Evolutionary conservation across 2,113 vertebrate species (phyloP).

Genomic region (Rhizomys pruinosus): DNA sequence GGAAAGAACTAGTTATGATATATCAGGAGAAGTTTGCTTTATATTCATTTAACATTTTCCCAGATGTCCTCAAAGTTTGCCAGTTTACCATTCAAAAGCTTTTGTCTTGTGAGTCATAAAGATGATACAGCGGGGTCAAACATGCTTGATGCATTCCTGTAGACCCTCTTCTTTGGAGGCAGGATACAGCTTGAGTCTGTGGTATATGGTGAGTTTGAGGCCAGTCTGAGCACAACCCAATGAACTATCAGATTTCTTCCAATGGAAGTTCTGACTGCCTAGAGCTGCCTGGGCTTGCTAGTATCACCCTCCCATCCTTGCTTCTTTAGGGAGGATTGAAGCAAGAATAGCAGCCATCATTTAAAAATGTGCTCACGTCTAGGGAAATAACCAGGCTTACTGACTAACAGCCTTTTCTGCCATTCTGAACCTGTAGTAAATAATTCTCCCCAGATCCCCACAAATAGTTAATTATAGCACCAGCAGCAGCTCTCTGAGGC

Average conservation of each 20-base stretch:
- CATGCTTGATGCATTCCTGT: not conserved
- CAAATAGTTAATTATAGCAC: slow-evolving; percentile 76
- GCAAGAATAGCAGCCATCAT: not conserved
- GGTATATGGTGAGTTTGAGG: not conserved
- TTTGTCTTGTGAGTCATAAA: not conserved
- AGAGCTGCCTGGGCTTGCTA: not conserved
- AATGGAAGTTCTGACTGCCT: not conserved
- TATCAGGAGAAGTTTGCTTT: not conserved
- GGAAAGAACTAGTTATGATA: not conserved
- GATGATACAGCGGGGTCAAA: not conserved
- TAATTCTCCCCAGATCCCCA: slow-evolving; percentile 38
- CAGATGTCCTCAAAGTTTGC: not conserved
- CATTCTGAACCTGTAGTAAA: slow-evolving; percentile 62
- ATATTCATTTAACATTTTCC: not conserved
- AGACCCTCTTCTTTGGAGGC: not conserved
- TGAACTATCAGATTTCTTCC: not conserved
- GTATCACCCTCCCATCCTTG: no score
- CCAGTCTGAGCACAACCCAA: not conserved
- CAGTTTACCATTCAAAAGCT: not conserved
- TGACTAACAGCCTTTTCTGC: slow-evolving; percentile 57
- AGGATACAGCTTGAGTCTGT: not conserved
- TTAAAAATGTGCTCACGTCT: slow-evolving; percentile 56
- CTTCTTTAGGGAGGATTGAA: not conserved
- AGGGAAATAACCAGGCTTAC: slow-evolving; percentile 38
- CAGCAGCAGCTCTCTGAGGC: slow-evolving; percentile 41